These are phyloP conservation scores for Telmatherina bonti DNA, from an alignment of 2,797 vertebrate species.

Conservation along the genomic window DNA sequence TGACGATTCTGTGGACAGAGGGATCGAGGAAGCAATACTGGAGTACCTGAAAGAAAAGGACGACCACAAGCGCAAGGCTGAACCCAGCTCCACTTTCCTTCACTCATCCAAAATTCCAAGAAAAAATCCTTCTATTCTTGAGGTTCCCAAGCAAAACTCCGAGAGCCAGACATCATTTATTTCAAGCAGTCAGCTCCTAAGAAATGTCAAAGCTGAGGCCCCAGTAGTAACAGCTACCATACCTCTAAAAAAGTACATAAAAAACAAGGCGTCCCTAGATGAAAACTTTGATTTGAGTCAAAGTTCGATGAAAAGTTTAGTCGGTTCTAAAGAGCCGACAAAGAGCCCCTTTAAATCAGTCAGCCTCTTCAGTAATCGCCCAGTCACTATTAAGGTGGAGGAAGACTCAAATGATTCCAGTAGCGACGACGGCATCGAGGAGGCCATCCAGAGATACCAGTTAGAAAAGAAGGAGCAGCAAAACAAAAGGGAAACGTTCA, in stretches of 20 bases:
- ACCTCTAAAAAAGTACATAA: constrained; percentile 73
- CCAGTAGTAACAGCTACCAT: constrained; percentile 42
- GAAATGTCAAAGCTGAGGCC: constrained; percentile 59
- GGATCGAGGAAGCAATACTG: constrained; percentile 96
- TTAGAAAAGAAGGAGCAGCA: constrained; percentile 85
- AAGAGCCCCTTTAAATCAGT: constrained; percentile 51
- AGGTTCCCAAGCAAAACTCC: constrained; percentile 69
- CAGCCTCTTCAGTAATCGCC: constrained; percentile 43
- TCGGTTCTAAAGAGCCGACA: constrained; percentile 40
- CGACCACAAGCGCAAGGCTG: constrained; percentile 81
- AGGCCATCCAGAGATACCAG: constrained; percentile 95
- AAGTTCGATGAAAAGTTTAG: constrained; percentile 43
- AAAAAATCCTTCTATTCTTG: constrained; percentile 56
- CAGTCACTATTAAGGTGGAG: constrained; percentile 56
- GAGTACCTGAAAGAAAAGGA: constrained; percentile 91
- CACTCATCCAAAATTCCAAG: constrained; percentile 72
- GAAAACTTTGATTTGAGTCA: constrained; percentile 63
- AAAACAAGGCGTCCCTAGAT: constrained; percentile 71
- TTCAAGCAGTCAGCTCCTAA: constrained; percentile 69
- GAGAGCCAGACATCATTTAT: constrained; percentile 67
- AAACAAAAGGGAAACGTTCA: constrained; percentile 45
- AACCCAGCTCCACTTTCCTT: constrained; percentile 60
- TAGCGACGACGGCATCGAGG: constrained; percentile 96
- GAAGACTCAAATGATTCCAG: constrained; percentile 86
- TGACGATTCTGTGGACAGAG: constrained; percentile 93